phyloP scores from a whole-genome alignment of 1,140 invertebrate species.

The Aphidius ervi region DNA sequence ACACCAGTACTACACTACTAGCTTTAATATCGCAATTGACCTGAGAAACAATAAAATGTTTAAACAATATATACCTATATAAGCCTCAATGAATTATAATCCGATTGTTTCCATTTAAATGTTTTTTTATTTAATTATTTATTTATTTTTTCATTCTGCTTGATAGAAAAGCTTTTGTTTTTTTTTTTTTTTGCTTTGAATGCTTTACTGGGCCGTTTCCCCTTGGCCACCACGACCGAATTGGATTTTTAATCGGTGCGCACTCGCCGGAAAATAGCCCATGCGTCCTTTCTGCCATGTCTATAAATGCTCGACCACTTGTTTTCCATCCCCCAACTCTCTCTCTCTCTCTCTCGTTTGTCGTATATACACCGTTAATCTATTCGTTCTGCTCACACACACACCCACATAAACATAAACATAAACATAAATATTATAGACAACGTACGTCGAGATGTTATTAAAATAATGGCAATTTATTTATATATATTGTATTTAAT shows the following conservation, averaged over 20 bases:
- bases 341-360: no score
- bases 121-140: neutral
- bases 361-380: no score
- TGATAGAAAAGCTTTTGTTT: no score
- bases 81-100: conserved; percentile 9
- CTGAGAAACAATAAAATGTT: conserved; percentile 3
- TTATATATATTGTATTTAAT: no score
- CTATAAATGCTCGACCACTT: conserved; percentile 42
- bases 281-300: conserved; percentile 40
- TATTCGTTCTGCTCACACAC: no score
- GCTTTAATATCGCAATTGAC: no score
- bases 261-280: conserved; percentile 54
- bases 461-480: no score
- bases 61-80: neutral
- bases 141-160: neutral
- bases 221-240: conserved; percentile 26
- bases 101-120: neutral
- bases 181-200: conserved; percentile 1
- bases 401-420: no score
- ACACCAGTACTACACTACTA: neutral
- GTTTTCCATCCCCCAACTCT: conserved; percentile 23
- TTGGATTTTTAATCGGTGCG: conserved; percentile 53
- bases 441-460: no score
- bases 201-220: conserved; percentile 10
- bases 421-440: no score